Base-by-base conservation (phyloP, 2,888 invertebrate genomes). In the Aleiodes leptofemur region DNA sequence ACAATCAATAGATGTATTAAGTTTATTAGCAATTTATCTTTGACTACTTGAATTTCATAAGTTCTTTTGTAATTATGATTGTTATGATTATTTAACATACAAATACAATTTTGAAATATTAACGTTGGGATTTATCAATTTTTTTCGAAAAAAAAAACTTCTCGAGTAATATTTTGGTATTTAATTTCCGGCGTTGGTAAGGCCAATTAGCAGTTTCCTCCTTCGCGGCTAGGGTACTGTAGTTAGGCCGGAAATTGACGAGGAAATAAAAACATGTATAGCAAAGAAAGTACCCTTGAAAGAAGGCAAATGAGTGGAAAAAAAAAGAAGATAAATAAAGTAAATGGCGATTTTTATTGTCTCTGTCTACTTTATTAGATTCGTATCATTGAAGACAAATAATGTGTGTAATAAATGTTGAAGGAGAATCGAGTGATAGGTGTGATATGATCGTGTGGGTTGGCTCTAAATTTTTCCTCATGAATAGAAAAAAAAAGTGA, bases 121-220 rank as follows among this genome's bases (percentile, higher is more conserved):
- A 5, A 7, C 38, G 38, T 14, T 43, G 34, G 43, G 34, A 61
- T 61, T 38, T 61, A 43, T 61, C 38, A 61, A 61, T 61, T 61
- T 14, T 38, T 61, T 14, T 23, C 1, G 2, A 3, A 34, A 34
- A 16, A 51, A 66, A 57, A 71, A 57, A n/a, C 29, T 16, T 72
- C 34, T 57, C 43, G 55, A 34, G 64, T 69, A 31, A 72, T 72
- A 71, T 72, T 72, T 69, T 14, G 13, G 72, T 74, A 48, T 57
- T 76, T 77, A 78, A 78, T 78, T 78, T 78, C 71, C 78, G 76
- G 76, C 72, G 57, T 50, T 50, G 43, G 76, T 71, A 69, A 57
- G 66, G 73, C 61, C 73, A 80, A 77, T 78, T 81, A 78, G 72
- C 29, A 11, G 48, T 71, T 79, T 78, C 77, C 77, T 76, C 64